Base-by-base conservation (phyloP, 1,140 invertebrate species). In the Drosophila guanche region DNA sequence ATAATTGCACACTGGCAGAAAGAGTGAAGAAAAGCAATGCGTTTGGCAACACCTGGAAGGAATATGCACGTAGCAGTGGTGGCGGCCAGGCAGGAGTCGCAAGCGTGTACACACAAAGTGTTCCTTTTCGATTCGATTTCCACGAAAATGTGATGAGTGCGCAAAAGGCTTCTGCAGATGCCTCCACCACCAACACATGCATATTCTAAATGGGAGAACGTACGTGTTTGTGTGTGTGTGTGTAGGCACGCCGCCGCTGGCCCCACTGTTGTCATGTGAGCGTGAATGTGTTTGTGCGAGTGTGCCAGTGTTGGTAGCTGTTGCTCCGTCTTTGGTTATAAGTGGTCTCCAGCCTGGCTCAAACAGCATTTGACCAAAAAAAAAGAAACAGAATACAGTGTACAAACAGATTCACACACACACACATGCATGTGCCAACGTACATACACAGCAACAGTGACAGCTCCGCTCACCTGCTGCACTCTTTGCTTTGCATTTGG, bases 91-190 rank as follows among this genome's bases (percentile, higher is more conserved):
- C 16, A 59, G 5, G 7, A 22, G 4, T 25, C 48, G 43, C 37
- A 59, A 45, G 46, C 43, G 46, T 40, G 56, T 57, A 65, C 47
- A 81, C 53, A 75, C 61, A 57, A 57, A 59, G 46, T 75, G 66
- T 78, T 78, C 74, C 74, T 85, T 86, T 81, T 55, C 57, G 70
- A 62, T 81, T 78, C 66, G 73, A 86, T 86, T 86, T 86, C 81
- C 81, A 86, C 83, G 81, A 86, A 86, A 86, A 86, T 88, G 74
- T 86, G 81, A 86, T 86, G 81, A 86, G 81, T 86, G 81, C 83
- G 81, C 81, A 86, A 88, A 86, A 86, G 81, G 81, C 81, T 86
- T 88, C 83, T 88, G 81, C 81, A 81, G 81, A 86, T 85, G 81
- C 77, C 80, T 66, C 60, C 59, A 81, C 71, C 65, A 75, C 66